Conservation (phyloP, 2,797 vertebrate species). For the Sebastes flavidus region DNA sequence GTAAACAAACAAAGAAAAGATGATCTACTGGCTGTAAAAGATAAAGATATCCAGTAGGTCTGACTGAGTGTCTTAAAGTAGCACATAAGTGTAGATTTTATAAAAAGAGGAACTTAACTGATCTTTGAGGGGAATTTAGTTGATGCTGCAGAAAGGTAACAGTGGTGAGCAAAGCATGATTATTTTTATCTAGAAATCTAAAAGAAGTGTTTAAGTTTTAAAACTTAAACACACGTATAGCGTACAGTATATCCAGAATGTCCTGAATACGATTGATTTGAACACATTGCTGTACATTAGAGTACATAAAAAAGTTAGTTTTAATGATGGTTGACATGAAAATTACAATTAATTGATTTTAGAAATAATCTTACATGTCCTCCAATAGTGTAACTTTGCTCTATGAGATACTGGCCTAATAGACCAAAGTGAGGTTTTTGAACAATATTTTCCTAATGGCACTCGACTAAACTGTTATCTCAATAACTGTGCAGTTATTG, state of each 20-base stretch:
- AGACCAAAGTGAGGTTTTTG: not conserved
- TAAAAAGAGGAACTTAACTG: not conserved
- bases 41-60: not conserved
- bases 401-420: not conserved
- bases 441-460: too few relatives aligned
- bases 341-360: rapidly evolving
- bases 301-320: not conserved
- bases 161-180: not conserved
- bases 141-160: not conserved
- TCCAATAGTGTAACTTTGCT: not conserved
- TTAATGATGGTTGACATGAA: not conserved
- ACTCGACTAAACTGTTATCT: not conserved
- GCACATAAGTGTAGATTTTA: not conserved
- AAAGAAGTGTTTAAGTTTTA: not conserved
- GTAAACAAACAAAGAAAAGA: rapidly evolving
- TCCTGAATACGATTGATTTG: not conserved
- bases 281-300: not conserved
- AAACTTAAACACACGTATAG: not conserved
- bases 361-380: not conserved
- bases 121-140: not conserved
- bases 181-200: not conserved
- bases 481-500: not conserved
- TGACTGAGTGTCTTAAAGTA: not conserved
- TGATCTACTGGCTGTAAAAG: not conserved
- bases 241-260: not conserved